Base-by-base conservation (phyloP, 2,888 invertebrate species). In the Opisthograptis luteolata region DNA sequence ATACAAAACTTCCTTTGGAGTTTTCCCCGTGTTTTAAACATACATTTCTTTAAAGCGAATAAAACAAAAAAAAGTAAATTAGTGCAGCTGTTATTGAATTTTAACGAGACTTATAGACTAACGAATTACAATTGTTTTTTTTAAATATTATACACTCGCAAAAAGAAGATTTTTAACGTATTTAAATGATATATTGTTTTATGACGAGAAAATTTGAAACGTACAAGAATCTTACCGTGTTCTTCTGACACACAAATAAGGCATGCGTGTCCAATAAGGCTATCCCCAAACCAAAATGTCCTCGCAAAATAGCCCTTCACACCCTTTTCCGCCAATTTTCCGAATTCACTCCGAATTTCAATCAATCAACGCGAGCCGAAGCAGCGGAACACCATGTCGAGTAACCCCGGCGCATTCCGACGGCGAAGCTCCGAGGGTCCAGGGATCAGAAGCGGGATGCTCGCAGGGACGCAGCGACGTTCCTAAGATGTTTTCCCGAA, bases 401-500 rank as follows among this genome's bases (percentile, higher is more conserved):
- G 39, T 46, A 73, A 70, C 76, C 76, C 72, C 55, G 55, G 15
- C 67, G 64, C 72, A 74, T 72, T 73, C 77, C 66, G 15, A 6
- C 25, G 15, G 5, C 25, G n/a, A 30, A 28, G 40, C 22, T 28
- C 19, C 27, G 13, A 10, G 39, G 1, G 9, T 10, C 2, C 12
- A 10, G n/a, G 15, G 37, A 28, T n/a, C n/a, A n/a, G n/a, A 8
- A 3, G 12, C 7, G 34, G 31, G 31, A 17, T 31, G 30, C 14
- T 9, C 25, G 42, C 17, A 7, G 28, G 43, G 42, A 10, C 74
- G 66, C 68, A 73, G 68, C 70, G 73, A 67, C 85, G 85, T 87
- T 85, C 87, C 68, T 76, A 67, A 75, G 75, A 82, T 79, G 81
- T 74, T 77, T 68, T 64, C 76, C 76, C 73, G 80, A 85, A 88